A percentile compares a stretch with the other conserved stretches of the same genome.
Evolutionary conservation across 1,140 invertebrate species (phyloP).

Genomic region (Hirudo medicinalis): DNA sequence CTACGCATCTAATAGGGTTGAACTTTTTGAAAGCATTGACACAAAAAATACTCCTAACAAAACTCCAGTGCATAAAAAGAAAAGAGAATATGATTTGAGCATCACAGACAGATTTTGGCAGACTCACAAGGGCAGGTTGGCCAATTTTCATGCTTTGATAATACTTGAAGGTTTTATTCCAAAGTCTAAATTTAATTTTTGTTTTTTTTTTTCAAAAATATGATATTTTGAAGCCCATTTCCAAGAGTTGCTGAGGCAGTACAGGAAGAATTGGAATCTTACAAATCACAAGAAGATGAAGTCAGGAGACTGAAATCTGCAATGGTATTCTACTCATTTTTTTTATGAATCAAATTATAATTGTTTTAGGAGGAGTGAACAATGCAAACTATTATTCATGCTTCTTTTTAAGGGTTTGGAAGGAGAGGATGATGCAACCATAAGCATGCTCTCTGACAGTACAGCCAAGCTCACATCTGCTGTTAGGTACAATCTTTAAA

Average conservation of each 20-base stretch:
- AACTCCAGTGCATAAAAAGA: constrained; percentile 38
- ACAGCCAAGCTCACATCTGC: constrained; percentile 84
- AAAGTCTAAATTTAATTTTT: too few relatives aligned
- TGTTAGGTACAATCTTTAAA: constrained; percentile 50
- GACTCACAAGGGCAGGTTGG: constrained; percentile 63
- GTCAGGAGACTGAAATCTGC: constrained; percentile 83
- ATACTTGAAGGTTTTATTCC: constrained; percentile 11
- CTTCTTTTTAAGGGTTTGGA: constrained; percentile 40
- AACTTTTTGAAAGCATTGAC: constrained; percentile 57
- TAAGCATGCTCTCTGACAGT: constrained; percentile 72
- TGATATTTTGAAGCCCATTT: constrained; percentile 59
- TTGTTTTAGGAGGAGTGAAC: too few relatives aligned
- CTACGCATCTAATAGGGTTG: constrained; percentile 71
- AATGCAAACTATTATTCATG: too few relatives aligned
- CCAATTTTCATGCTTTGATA: constrained; percentile 12
- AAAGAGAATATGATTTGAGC: constrained; percentile 78
- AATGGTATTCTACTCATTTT: constrained; percentile 49
- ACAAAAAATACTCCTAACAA: constrained; percentile 27
- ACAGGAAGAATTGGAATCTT: constrained; percentile 90
- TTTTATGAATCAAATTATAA: too few relatives aligned
- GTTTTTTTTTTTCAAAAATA: not conserved
- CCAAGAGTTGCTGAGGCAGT: constrained; percentile 94
- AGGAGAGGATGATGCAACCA: constrained; percentile 45
- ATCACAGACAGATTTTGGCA: constrained; percentile 78
- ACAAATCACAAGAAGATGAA: constrained; percentile 83